Percentiles rank a stretch among this genome's conserved stretches.
phyloP scores from a whole-genome alignment of 2,797 vertebrate genomes.

The Alosa sapidissima region DNA sequence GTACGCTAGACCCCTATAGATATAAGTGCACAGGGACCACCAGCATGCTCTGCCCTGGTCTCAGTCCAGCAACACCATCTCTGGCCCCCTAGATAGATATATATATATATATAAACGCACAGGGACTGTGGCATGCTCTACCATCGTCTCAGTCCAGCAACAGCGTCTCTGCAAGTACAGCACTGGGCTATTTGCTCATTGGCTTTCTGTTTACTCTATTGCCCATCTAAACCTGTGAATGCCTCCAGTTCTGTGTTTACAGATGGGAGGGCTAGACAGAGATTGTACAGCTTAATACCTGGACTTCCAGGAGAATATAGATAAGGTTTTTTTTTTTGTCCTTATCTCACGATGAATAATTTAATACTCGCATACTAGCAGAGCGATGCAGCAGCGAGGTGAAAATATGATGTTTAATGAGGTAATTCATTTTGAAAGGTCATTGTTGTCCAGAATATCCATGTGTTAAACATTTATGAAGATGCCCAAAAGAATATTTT shows the following conservation, averaged over 20 bases:
- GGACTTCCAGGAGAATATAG: background rate
- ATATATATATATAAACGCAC: too few relatives aligned
- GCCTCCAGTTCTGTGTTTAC: background rate
- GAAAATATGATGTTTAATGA: constrained; percentile 53
- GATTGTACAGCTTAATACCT: background rate
- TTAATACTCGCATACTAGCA: constrained; percentile 57
- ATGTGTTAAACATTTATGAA: background rate
- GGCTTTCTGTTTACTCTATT: background rate
- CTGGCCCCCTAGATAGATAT: background rate
- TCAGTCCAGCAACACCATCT: too few relatives aligned
- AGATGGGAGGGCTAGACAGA: background rate
- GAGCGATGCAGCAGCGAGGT: constrained; percentile 45
- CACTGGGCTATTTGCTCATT: background rate
- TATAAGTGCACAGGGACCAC: too few relatives aligned
- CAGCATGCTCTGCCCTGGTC: too few relatives aligned
- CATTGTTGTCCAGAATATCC: constrained; percentile 4
- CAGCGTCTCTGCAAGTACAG: background rate
- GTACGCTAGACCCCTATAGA: too few relatives aligned
- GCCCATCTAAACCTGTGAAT: background rate
- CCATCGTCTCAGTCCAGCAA: background rate
- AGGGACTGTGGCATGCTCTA: too few relatives aligned
- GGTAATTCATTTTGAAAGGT: background rate
- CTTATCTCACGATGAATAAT: constrained; percentile 65
- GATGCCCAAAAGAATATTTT: background rate
- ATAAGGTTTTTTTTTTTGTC: constrained; percentile 40